Evolutionary conservation across 2,888 invertebrate genomes (phyloP), one percentile per base, ranked within the genome.

Genomic region (Emmelina monodactyla): DNA sequence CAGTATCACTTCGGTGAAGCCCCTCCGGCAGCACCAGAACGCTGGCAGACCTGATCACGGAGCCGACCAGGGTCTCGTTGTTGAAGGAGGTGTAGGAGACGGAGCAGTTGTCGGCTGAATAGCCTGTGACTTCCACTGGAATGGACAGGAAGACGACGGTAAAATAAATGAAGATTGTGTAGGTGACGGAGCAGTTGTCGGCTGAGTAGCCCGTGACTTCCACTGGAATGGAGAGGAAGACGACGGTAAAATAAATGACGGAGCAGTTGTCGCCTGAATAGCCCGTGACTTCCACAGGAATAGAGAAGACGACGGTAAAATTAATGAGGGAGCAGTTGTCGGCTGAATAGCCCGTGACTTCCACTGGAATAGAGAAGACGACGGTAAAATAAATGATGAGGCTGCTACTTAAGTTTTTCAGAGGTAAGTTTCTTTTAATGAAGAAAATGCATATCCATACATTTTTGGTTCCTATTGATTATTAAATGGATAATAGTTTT

Each of bases 181-280:
- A 79, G 1, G 84, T 84, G 0, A 82, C 68, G 14, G 85, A 84
- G 46, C 87, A 87, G 45, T 83, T 83, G 45, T 84, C 83, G 10
- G 85, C 85, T 36, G 85, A 83, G 61, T 85, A 86, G 5, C 86
- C 86, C 19, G 86, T 85, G 5, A 87, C 85, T 64, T 87, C 86
- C 47, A 85, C 86, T 87, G 72, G 14, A 78, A 79, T 39, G 10
- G 62, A 62, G 35, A 32, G 14, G 13, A 29, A 25, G n/a, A n/a
- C n/a, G n/a, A n/a, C n/a, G n/a, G n/a, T n/a, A n/a, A n/a, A n/a
- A n/a, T n/a, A n/a, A n/a, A n/a, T n/a, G n/a, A 82, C 68, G 14
- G 85, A 84, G 46, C 87, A 87, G 45, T 83, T 83, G 45, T 84
- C 83, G 10, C 85, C 85, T 36, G 85, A 83, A 61, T 85, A 86